Conservation (phyloP, 2,113 vertebrate genomes). For the Callospermophilus lateralis region DNA sequence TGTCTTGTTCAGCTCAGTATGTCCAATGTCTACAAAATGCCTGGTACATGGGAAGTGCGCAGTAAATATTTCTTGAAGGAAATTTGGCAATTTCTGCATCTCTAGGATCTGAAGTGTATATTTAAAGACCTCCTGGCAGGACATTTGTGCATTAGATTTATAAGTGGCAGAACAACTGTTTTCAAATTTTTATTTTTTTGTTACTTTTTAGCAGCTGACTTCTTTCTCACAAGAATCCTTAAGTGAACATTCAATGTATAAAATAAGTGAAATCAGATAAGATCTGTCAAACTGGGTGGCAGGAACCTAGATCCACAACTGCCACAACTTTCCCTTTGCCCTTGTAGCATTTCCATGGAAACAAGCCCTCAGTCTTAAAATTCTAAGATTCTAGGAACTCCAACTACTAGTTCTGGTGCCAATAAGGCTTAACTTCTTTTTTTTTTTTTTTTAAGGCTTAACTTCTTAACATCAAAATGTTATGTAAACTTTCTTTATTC, state of each 20-base stretch:
- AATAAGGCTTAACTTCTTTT: neutral
- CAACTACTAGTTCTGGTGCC: neutral
- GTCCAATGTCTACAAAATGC: neutral
- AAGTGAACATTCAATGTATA: neutral
- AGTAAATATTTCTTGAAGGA: neutral
- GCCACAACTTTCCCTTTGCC: neutral
- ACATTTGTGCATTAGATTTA: neutral
- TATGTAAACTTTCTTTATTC: neutral
- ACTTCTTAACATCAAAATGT: neutral
- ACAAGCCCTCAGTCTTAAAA: neutral
- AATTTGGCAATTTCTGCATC: neutral
- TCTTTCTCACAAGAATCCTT: neutral
- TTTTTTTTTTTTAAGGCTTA: too few relatives aligned
- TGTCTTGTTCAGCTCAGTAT: neutral
- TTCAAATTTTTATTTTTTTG: neutral
- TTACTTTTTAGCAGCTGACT: neutral
- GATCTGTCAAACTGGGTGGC: neutral
- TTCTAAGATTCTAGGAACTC: neutral
- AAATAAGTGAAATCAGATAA: neutral
- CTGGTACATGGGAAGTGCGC: neutral
- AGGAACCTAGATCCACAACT: neutral
- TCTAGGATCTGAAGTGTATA: neutral
- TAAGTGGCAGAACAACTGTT: neutral
- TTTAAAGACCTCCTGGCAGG: neutral
- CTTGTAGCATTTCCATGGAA: neutral